A percentile compares a stretch with the other conserved stretches of the same genome.
Conservation (phyloP, 2,113 vertebrate species). For the Micronycteris hirsuta region DNA sequence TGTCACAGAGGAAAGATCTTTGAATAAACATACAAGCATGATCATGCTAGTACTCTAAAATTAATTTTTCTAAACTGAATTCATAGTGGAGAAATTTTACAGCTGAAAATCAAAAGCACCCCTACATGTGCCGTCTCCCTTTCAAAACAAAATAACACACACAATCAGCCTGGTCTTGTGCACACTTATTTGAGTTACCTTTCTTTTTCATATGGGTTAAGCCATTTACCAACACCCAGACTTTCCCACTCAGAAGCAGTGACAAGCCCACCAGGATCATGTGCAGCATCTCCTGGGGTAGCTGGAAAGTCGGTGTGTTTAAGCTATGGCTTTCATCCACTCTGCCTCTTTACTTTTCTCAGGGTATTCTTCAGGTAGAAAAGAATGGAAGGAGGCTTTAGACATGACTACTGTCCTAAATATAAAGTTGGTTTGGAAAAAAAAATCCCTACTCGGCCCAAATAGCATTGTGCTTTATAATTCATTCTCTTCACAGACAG, state of each 20-base stretch:
- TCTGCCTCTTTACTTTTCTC: conserved; percentile 41
- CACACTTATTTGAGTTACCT: conserved; percentile 49
- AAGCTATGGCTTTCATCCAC: conserved; percentile 48
- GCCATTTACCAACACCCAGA: conserved; percentile 33
- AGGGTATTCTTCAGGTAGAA: conserved; percentile 63
- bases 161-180: conserved; percentile 41
- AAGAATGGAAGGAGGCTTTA: conserved; percentile 66
- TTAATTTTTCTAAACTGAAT: conserved; percentile 67
- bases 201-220: conserved; percentile 60
- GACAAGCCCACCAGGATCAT: conserved; percentile 17
- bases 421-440: conserved; percentile 62
- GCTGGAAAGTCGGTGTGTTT: conserved; percentile 46
- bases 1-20: conserved; percentile 77
- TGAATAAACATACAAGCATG: conserved; percentile 79
- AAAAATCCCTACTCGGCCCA: conserved; percentile 70
- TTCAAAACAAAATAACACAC: conserved; percentile 60
- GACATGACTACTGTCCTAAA: conserved; percentile 65
- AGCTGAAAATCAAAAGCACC: not conserved
- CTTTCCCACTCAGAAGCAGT: conserved; percentile 51
- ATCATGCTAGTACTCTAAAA: conserved; percentile 77
- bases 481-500: conserved; percentile 75
- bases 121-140: conserved; percentile 5
- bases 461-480: conserved; percentile 75
- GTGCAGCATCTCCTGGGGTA: not conserved
- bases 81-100: conserved; percentile 54